These are phyloP conservation scores for Lytechinus pictus DNA, from an alignment of 35 echinoderm and acorn worm genomes.

Conservation along the genomic window DNA sequence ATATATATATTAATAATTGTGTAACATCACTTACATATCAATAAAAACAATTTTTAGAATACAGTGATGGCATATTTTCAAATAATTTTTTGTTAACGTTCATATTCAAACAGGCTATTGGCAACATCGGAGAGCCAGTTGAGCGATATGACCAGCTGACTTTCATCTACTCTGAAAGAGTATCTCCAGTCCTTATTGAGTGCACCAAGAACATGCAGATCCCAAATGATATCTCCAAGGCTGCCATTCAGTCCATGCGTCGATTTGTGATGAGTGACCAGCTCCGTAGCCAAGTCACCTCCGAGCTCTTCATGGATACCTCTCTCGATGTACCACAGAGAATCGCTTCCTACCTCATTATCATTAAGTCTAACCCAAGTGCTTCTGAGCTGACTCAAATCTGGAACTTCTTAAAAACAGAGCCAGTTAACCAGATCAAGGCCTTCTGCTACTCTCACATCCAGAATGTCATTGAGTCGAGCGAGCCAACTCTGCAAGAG, in stretches of 20 bases:
- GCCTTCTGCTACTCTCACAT: slow-evolving; percentile 92
- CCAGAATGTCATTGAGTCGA: slow-evolving; percentile 81
- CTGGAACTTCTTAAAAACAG: slow-evolving; percentile 61
- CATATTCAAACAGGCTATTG: slow-evolving; percentile 70
- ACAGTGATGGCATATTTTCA: no score
- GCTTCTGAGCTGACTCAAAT: slow-evolving; percentile 65
- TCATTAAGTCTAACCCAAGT: slow-evolving; percentile 70
- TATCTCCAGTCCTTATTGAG: slow-evolving; percentile 67
- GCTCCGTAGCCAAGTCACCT: slow-evolving; percentile 34
- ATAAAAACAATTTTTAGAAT: no score
- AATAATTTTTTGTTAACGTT: not conserved
- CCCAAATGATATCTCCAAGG: slow-evolving; percentile 78
- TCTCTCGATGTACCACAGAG: slow-evolving; percentile 68
- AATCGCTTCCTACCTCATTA: slow-evolving; percentile 83
- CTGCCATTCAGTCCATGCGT: slow-evolving; percentile 90
- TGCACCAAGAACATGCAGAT: slow-evolving; percentile 72
- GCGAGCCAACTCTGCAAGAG: slow-evolving; percentile 65
- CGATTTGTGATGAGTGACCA: slow-evolving; percentile 75
- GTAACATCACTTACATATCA: no score
- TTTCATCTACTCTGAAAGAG: slow-evolving; percentile 57
- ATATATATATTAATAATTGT: no score
- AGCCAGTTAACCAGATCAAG: slow-evolving; percentile 81
- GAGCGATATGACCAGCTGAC: slow-evolving; percentile 72
- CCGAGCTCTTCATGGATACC: slow-evolving; percentile 32
- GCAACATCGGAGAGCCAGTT: slow-evolving; percentile 90